These are phyloP conservation scores for Calameuta idolon DNA, from an alignment of 2,888 invertebrate species.

Conservation along the genomic window DNA sequence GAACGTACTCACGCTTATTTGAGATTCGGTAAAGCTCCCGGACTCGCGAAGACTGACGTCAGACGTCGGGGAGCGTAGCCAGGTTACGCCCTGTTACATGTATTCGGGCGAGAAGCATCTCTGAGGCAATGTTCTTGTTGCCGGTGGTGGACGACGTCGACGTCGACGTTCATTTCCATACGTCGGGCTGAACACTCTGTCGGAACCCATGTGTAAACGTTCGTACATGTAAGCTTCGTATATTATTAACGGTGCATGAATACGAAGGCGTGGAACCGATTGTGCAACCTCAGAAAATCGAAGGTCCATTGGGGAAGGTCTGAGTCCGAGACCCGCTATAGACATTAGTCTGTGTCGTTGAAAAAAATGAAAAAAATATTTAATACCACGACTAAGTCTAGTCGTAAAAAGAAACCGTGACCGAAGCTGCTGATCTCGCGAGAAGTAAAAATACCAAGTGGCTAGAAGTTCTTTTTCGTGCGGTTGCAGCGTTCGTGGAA, in stretches of 20 bases:
- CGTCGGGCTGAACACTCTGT: not conserved
- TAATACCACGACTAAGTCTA: not conserved
- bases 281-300: conserved; percentile 9
- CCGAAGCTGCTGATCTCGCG: not conserved
- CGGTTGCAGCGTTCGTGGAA: conserved; percentile 39
- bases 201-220: not conserved
- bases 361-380: conserved; percentile 19
- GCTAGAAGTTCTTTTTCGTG: not conserved
- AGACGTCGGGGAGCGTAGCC: not conserved
- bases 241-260: not conserved
- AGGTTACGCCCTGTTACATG: not conserved
- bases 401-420: not conserved
- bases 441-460: conserved; percentile 46
- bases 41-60: not conserved
- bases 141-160: not conserved
- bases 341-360: conserved; percentile 6
- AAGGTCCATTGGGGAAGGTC: conserved; percentile 35
- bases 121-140: not conserved
- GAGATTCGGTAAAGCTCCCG: not conserved
- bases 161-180: not conserved
- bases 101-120: not conserved
- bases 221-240: not conserved
- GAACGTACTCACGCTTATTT: not conserved
- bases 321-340: conserved; percentile 20
- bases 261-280: not conserved